Evolutionary conservation across 2,888 invertebrate genomes (phyloP).

Genomic region (Oligia latruncula): DNA sequence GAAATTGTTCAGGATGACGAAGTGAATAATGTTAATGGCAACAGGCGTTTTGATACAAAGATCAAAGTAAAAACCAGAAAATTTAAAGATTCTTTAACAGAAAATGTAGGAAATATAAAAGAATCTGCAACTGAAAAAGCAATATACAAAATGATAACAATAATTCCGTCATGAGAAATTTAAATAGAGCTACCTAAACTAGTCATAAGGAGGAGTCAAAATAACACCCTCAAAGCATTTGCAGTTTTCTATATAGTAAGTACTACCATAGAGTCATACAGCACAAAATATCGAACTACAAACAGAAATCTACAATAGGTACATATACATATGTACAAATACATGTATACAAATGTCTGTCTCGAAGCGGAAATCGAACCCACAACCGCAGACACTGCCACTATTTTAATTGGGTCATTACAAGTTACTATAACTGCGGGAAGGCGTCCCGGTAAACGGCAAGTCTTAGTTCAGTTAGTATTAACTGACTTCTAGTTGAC

Average conservation of each 20-base stretch:
- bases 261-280: neutral
- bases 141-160: neutral
- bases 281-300: constrained; percentile 5
- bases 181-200: neutral
- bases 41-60: neutral
- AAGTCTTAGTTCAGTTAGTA: neutral
- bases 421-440: constrained; percentile 29
- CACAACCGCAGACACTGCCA: constrained; percentile 35
- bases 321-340: neutral
- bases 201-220: neutral
- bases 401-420: constrained; percentile 48
- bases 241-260: too few species aligned
- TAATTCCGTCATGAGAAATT: neutral
- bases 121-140: neutral
- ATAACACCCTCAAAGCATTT: neutral
- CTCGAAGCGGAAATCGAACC: constrained; percentile 41
- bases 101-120: too few species aligned
- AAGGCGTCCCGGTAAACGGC: neutral
- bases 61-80: too few species aligned
- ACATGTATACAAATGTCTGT: constrained; percentile 19
- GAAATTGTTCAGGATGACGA: neutral
- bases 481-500: neutral
- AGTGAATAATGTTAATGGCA: too few species aligned
- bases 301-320: neutral
- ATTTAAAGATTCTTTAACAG: too few species aligned